Base-by-base conservation (phyloP, 2,888 invertebrate species). In the Bedellia somnulentella region DNA sequence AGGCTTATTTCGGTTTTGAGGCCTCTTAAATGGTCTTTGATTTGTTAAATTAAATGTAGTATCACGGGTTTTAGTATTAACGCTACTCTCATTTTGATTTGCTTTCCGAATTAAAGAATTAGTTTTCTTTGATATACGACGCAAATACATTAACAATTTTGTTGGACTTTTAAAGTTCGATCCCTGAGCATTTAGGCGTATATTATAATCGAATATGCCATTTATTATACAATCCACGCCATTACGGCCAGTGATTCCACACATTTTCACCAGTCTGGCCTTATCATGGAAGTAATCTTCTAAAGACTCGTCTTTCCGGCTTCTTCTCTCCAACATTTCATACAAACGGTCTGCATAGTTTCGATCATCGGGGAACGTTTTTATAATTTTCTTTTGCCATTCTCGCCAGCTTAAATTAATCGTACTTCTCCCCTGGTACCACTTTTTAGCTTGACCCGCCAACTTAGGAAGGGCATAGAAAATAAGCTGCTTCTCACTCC, bases 331-430 rank as follows among this genome's bases (percentile, higher is more conserved):
- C 5, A 38, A 10, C 35, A 38, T 36, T 23, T 35, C 37, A 2
- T 12, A 13, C 8, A 39, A 15, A 2, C 29, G 22, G 13, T 39
- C 35, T 1, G 32, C 39, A 21, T 39, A 35, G 16, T 37, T 39
- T n/a, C 35, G 32, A 16, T 38, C 35, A 16, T 35, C 35, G 12
- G 38, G 37, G n/a, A 38, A 38, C 16, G 24, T 27, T 15, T 30
- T 31, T 4, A 35, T 12, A 4, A 38, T 30, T 23, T 37, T 38
- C 15, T 17, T 12, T 15, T 40, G 40, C 40, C 40, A 40, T 10
- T 35, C 30, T 2, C 27, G 9, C 39, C 39, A 39, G 6, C 24
- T 32, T 3, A 32, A 35, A 17, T 35, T 27, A 6, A 35, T 30
- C 1, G 40, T 9, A 9, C 16, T 15, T n/a, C 10, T 5, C 21